Conservation (phyloP, 2,888 invertebrate genomes). For the Clivina fossor region DNA sequence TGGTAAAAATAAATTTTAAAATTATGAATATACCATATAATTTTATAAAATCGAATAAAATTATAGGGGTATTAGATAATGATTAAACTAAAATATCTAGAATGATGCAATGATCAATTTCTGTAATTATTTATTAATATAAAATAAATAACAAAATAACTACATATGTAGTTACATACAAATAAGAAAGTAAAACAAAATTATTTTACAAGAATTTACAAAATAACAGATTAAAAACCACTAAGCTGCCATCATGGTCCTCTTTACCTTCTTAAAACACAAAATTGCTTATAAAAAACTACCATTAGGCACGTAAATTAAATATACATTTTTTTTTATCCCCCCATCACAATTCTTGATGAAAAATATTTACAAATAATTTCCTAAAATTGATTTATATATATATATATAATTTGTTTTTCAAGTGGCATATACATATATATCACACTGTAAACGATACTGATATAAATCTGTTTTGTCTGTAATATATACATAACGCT, state of each 20-base stretch:
- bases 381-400: constrained; percentile 18
- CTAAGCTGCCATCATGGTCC: constrained; percentile 27
- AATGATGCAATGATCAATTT: too few species aligned
- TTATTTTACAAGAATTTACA: constrained; percentile 16
- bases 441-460: constrained; percentile 29
- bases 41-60: too few species aligned
- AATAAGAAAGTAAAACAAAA: constrained; percentile 14
- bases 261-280: constrained; percentile 20
- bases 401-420: constrained; percentile 24
- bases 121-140: too few species aligned
- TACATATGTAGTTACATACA: constrained; percentile 14
- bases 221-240: constrained; percentile 18
- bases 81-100: too few species aligned
- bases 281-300: constrained; percentile 22
- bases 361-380: constrained; percentile 30
- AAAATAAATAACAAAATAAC: constrained; percentile 26
- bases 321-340: too few species aligned
- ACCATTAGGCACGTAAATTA: constrained; percentile 29
- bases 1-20: too few species aligned
- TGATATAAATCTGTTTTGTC: constrained; percentile 20
- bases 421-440: too few species aligned
- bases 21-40: too few species aligned
- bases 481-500: constrained; percentile 28
- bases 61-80: too few species aligned
- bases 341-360: constrained; percentile 16